Percentiles rank a stretch among this genome's conserved stretches.
Conservation (phyloP, 2,888 invertebrate genomes). For the Drosophila rubida region DNA sequence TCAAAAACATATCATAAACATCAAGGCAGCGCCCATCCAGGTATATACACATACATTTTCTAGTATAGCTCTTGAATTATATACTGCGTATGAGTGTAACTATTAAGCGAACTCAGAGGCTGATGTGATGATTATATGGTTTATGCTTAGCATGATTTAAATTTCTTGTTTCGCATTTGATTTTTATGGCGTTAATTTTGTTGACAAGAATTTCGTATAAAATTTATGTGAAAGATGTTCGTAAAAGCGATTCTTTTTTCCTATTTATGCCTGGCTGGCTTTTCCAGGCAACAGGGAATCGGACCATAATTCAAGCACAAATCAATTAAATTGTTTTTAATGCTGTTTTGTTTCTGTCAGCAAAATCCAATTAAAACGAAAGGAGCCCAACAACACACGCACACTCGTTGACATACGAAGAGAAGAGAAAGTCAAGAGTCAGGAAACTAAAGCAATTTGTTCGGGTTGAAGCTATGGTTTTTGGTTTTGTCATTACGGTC, state of each 20-base stretch:
- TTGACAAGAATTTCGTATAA: conserved; percentile 49
- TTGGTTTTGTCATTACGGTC: conserved; percentile 83
- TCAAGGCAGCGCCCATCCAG: conserved; percentile 2
- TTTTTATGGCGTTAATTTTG: conserved; percentile 57
- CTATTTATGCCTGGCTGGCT: not conserved
- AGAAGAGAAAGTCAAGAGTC: conserved; percentile 47
- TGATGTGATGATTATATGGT: conserved; percentile 30
- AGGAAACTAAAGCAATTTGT: conserved; percentile 78
- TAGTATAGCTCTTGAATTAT: not conserved
- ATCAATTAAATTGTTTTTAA: conserved; percentile 61
- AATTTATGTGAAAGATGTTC: conserved; percentile 43
- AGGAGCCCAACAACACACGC: conserved; percentile 15
- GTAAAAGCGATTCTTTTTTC: conserved; percentile 28
- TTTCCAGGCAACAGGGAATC: conserved; percentile 28
- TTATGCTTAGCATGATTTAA: conserved; percentile 52
- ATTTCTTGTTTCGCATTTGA: conserved; percentile 40
- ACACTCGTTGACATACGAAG: conserved; percentile 16
- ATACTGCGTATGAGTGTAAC: not conserved
- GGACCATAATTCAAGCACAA: conserved; percentile 35
- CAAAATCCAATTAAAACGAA: conserved; percentile 71
- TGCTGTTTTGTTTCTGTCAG: conserved; percentile 40
- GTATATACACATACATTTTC: conserved; percentile 23
- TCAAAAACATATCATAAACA: conserved; percentile 21
- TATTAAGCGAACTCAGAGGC: not conserved
- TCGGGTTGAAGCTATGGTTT: conserved; percentile 49